Conservation (phyloP, 2,113 vertebrate species). For the Scomber colias region DNA sequence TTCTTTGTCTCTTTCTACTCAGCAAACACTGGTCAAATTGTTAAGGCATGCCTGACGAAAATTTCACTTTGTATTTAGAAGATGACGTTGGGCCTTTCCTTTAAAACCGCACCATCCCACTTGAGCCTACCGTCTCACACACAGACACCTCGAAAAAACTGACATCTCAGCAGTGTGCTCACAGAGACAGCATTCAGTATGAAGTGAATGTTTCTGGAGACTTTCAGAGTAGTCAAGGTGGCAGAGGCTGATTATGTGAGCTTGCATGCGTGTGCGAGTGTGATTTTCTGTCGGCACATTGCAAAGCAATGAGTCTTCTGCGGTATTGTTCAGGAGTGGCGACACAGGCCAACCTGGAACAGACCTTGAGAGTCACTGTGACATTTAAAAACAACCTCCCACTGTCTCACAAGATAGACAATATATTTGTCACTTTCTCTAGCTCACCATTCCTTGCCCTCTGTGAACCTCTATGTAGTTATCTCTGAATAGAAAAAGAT, state of each 20-base stretch:
- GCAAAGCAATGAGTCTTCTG: constrained; percentile 27
- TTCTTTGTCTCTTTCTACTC: constrained; percentile 24
- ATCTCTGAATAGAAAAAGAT: constrained; percentile 22
- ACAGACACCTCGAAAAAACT: not conserved
- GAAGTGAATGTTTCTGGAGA: constrained; percentile 23
- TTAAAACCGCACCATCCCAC: not conserved
- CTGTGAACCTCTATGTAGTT: constrained; percentile 23
- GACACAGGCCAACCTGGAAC: constrained; percentile 33
- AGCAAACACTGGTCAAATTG: constrained; percentile 17
- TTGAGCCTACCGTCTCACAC: not conserved
- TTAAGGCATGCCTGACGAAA: not conserved
- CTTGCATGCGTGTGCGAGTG: not conserved
- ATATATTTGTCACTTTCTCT: constrained; percentile 51
- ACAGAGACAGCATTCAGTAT: not conserved
- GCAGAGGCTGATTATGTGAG: constrained; percentile 16
- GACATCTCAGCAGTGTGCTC: not conserved
- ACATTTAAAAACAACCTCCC: constrained; percentile 66
- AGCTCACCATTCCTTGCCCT: constrained; percentile 7
- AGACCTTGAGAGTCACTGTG: constrained; percentile 54
- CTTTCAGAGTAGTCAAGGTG: not conserved
- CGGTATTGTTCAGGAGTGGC: constrained; percentile 9
- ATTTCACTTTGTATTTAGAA: not conserved
- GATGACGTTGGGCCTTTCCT: not conserved
- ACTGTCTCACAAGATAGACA: constrained; percentile 40
- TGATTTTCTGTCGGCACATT: not conserved